Percentiles rank a stretch among this genome's conserved stretches.
Evolutionary conservation across 2,888 invertebrate species (phyloP).

Genomic region (Sipha maydis): DNA sequence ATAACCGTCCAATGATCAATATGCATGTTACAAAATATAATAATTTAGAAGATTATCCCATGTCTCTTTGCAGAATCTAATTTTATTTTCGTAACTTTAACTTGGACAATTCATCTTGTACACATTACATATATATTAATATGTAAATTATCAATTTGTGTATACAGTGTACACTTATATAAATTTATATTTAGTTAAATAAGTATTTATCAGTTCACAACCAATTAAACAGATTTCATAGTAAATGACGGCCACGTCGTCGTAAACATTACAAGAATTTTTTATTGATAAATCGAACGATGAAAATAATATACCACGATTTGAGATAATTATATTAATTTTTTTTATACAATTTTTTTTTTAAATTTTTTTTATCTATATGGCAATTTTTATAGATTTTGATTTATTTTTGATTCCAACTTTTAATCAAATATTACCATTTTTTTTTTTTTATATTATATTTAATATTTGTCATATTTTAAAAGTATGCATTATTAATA

Average conservation of each 20-base stretch:
- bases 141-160: background rate
- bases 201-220: background rate
- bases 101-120: background rate
- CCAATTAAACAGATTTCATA: background rate
- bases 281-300: background rate
- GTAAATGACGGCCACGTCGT: background rate
- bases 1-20: background rate
- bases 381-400: background rate
- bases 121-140: background rate
- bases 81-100: background rate
- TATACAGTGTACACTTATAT: background rate
- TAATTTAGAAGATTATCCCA: background rate
- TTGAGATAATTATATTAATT: background rate
- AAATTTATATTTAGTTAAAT: background rate
- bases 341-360: background rate
- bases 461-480: background rate
- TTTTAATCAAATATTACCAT: background rate
- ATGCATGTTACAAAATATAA: background rate
- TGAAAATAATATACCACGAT: background rate
- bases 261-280: background rate
- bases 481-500: background rate
- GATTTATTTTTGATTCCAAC: background rate
- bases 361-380: background rate
- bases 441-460: background rate
- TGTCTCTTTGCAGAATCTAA: background rate